Evolutionary conservation across 2,797 vertebrate species (phyloP), one percentile per base, ranked within the genome.

Genomic region (Enteromius paludinosus): DNA sequence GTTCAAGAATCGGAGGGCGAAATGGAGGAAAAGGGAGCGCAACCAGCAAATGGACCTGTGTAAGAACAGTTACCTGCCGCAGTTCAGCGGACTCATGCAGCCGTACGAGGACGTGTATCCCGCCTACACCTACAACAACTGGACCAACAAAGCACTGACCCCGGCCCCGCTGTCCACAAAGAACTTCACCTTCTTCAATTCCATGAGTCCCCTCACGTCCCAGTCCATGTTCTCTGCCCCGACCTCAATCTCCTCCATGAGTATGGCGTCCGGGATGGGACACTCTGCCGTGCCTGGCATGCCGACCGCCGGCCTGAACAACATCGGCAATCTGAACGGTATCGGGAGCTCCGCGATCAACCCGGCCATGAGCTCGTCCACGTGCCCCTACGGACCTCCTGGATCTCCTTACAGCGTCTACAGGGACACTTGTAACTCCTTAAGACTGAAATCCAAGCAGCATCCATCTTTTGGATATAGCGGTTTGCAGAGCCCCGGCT

Each of bases 21-120:
- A 99, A 91, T 99, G 98, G 98, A 94, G 98, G 89, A 99, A 99
- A 94, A 94, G 98, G 69, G 98, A 99, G 90, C 95, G 98, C 68
- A 99, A 99, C 93, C 97, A 99, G 93, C 98, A 99, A 91, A 97
- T 99, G 97, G 98, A 99, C 92, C 92, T 99, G 92, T 99, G 98
- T 87, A 99, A 99, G 88, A 98, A 97, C 92, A 96, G 96, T 87
- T 99, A 98, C 91, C 96, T 99, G 92, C 97, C 98, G 14, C 98
- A 99, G 93, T 99, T 99, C 94, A 97, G 97, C 88, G 97, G 98
- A 66, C 92, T 99, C 83, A 96, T 99, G 96, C 98, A 98, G 93
- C 97, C 98, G 2, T 99, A 99, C 83, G 98, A 99, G 52, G 98
- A 99, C 90, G 96, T 99, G 94, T 99, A 99, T 89, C 96, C 97